Conservation (phyloP, 2,113 vertebrate species). For the Anoura caudifer region DNA sequence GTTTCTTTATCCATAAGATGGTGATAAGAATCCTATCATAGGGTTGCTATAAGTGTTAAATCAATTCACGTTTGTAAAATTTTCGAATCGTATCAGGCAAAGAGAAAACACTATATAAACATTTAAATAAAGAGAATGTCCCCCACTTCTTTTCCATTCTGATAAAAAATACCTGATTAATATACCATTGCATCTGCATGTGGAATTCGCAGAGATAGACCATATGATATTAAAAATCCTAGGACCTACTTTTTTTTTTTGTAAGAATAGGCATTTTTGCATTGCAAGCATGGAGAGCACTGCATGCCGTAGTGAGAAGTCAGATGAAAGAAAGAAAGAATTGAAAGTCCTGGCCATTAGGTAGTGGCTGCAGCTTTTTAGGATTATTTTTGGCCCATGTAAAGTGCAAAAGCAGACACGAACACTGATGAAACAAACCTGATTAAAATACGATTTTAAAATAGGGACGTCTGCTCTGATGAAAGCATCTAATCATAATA, state of each 20-base stretch:
- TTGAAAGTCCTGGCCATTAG: background rate
- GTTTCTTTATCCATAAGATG: background rate
- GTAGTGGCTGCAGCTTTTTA: background rate
- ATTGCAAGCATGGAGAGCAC: background rate
- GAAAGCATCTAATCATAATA: conserved; percentile 17
- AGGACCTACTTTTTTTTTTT: background rate
- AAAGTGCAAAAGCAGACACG: conserved; percentile 29
- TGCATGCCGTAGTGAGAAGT: background rate
- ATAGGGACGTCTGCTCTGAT: background rate
- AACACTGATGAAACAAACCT: background rate
- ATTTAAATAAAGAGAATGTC: background rate
- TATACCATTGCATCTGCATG: background rate
- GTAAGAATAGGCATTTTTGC: background rate
- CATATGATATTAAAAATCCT: background rate
- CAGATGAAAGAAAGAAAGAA: background rate
- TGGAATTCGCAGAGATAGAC: background rate
- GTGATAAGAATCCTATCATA: background rate
- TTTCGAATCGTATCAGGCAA: background rate
- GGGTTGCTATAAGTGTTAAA: background rate
- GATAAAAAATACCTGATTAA: background rate
- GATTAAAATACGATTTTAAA: conserved; percentile 11
- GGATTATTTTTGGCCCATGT: background rate
- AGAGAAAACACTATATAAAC: background rate
- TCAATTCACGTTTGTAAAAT: background rate
- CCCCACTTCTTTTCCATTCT: background rate